Conservation (phyloP, 2,888 invertebrate genomes). For the Ophraella communa region DNA sequence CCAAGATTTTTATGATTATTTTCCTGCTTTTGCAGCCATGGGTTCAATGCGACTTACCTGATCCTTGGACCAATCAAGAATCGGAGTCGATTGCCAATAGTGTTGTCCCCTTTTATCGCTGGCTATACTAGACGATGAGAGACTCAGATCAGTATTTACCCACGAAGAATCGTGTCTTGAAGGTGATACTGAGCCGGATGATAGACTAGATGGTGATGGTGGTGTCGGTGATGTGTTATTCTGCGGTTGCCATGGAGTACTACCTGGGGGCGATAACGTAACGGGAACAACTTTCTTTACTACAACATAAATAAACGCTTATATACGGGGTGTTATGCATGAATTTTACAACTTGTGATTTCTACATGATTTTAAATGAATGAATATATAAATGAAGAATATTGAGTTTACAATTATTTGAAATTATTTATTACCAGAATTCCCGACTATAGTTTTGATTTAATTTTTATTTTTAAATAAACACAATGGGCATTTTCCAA, state of each 20-base stretch:
- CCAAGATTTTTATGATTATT: too few relatives aligned
- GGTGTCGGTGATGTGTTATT: slow-evolving; percentile 61
- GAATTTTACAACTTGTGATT: neutral
- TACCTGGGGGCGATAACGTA: slow-evolving; percentile 68
- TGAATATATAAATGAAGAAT: neutral
- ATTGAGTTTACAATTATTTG: too few relatives aligned
- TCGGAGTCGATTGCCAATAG: slow-evolving; percentile 74
- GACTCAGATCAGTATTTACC: slow-evolving; percentile 65
- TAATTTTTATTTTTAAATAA: too few relatives aligned
- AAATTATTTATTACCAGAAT: too few relatives aligned
- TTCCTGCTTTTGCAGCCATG: too few relatives aligned
- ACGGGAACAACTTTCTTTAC: slow-evolving; percentile 72
- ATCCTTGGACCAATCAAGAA: slow-evolving; percentile 79
- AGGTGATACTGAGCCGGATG: slow-evolving; percentile 67
- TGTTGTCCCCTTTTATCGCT: slow-evolving; percentile 69
- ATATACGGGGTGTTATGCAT: neutral
- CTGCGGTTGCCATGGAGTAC: slow-evolving; percentile 67
- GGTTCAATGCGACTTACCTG: slow-evolving; percentile 63
- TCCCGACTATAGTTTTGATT: too few relatives aligned
- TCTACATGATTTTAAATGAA: neutral
- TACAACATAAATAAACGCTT: slow-evolving; percentile 50
- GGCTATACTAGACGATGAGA: slow-evolving; percentile 69
- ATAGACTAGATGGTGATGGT: slow-evolving; percentile 70
- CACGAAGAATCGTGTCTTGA: slow-evolving; percentile 61
- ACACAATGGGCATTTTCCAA: too few relatives aligned